Evolutionary conservation across 2,113 vertebrate genomes (phyloP).

Genomic region (Actenoides lindsayi): DNA sequence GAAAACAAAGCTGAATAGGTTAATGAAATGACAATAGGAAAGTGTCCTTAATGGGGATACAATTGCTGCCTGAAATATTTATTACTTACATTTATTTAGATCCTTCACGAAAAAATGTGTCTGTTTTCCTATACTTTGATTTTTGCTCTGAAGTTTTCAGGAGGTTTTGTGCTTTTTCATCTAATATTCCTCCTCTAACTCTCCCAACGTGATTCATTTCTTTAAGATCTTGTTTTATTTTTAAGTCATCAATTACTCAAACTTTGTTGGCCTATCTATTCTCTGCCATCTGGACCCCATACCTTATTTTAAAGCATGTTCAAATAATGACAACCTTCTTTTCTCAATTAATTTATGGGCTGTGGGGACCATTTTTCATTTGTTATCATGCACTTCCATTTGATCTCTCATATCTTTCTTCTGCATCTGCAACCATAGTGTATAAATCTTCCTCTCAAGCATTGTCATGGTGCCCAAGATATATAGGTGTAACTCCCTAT

Average conservation of each 20-base stretch:
- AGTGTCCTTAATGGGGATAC: conserved; percentile 58
- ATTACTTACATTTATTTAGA: conserved; percentile 45
- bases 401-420: conserved; percentile 90
- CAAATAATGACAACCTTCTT: conserved; percentile 94
- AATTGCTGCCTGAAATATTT: conserved; percentile 60
- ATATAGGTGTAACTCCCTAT: conserved; percentile 84
- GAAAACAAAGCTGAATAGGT: conserved; percentile 30
- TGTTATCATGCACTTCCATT: conserved; percentile 91
- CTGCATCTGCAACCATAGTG: conserved; percentile 87
- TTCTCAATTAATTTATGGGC: conserved; percentile 91
- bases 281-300: conserved; percentile 91
- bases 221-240: conserved; percentile 87
- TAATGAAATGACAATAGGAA: conserved; percentile 55
- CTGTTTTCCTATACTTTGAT: conserved; percentile 53
- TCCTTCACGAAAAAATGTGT: conserved; percentile 26
- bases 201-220: conserved; percentile 82
- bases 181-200: conserved; percentile 81
- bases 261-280: conserved; percentile 86
- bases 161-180: conserved; percentile 72
- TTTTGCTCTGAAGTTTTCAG: conserved; percentile 45
- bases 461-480: conserved; percentile 85
- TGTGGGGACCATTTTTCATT: conserved; percentile 87
- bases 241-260: conserved; percentile 96
- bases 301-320: conserved; percentile 90
- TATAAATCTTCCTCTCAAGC: conserved; percentile 91